Evolutionary conservation across 2,113 vertebrate species (phyloP).

Genomic region (Choloepus hoffmanni): DNA sequence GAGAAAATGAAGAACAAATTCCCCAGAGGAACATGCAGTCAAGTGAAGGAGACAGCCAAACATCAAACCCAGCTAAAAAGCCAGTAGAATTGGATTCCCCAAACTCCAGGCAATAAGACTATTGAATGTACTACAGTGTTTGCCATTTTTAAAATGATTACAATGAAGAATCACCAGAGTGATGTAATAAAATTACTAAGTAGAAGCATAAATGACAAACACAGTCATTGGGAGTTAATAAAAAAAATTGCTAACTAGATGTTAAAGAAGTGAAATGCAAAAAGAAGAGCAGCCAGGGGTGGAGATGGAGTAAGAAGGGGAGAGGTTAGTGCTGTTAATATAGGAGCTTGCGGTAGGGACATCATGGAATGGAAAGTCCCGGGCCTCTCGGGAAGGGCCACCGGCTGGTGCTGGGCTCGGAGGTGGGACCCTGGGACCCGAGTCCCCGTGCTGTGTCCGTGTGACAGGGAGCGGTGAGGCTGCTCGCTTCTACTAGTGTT

Average conservation of each 20-base stretch:
- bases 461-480: no score
- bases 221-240: not conserved
- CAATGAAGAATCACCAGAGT: not conserved
- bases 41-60: not conserved
- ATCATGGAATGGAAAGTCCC: not conserved
- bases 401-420: not conserved
- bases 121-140: not conserved
- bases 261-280: not conserved
- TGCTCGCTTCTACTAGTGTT: not conserved
- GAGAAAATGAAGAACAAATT: not conserved
- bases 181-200: not conserved
- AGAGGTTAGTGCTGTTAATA: not conserved
- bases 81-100: not conserved
- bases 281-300: not conserved
- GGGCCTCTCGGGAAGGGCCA: not conserved
- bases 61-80: not conserved
- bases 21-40: not conserved
- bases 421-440: accelerated
- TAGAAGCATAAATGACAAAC: not conserved
- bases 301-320: not conserved
- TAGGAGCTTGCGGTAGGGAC: not conserved
- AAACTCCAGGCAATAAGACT: not conserved
- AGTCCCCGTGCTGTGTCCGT: not conserved
- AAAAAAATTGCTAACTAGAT: not conserved
- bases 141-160: not conserved